Evolutionary conservation across 2,113 vertebrate genomes (phyloP), one percentile per base, ranked within the genome.

Genomic region (Saccopteryx leptura): DNA sequence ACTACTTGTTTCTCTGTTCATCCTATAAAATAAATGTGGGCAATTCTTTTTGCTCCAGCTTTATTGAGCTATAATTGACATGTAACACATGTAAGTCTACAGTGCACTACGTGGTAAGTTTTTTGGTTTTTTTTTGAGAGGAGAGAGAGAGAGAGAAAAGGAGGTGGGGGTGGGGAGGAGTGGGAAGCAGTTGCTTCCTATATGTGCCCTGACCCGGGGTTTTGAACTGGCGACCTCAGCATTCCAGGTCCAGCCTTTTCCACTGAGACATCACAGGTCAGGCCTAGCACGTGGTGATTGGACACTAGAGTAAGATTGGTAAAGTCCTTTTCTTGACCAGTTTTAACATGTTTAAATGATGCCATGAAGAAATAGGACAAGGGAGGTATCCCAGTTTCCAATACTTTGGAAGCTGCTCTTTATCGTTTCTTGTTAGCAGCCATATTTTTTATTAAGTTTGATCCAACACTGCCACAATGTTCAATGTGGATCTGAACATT

Each of bases 301-400:
- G 68, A 63, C 52, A 19, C 56, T 17, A 8, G 24, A 8, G 26
- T 54, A 31, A 28, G 23, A 12, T 19, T 72, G 85, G n/a, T 39
- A 84, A 81, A 90, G 46, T 28, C 23, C 65, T 56, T 85, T 95
- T 58, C 31, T 66, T 78, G 50, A 81, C 50, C 18, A 18, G 31
- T 52, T 85, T 78, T 61, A 60, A 75, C 24, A 26, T 68, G 60
- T 68, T 63, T 56, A 93, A 88, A 84, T 66, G 48, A 58, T 93
- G 24, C 21, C 69, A 8, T 23, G 2, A 15, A 58, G 21, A 96
- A 88, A 63, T 54, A 28, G 28, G 23, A 21, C 71, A 56, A 79
- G 60, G 26, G 56, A 17, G 7, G 54, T 52, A 18, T 63, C 60
- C 58, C 46, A 82, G 12, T 72, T 65, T 58, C 50, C 58, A 48